A percentile compares a stretch with the other conserved stretches of the same genome.
Evolutionary conservation across 30 jellyfish, hydroid and myxozoan species (phyloP).

Genomic region (Mastigias papua): DNA sequence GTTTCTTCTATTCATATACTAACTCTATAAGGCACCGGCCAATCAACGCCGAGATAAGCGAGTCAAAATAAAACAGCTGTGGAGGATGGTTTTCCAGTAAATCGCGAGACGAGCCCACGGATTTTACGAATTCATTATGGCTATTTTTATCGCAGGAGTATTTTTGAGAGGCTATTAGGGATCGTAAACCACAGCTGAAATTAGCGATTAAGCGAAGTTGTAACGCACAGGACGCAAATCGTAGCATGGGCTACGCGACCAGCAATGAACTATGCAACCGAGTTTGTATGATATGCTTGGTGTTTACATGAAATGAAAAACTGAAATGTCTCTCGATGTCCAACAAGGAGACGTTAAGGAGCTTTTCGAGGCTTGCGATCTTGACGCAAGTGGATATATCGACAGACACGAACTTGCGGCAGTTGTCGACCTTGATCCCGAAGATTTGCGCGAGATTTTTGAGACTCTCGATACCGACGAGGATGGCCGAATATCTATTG

Average conservation of each 20-base stretch:
- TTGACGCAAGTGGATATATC: conserved; percentile 96
- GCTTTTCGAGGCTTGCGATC: conserved; percentile 87
- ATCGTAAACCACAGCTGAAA: neutral
- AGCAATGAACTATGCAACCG: neutral
- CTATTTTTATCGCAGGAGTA: neutral
- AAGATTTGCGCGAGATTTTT: conserved; percentile 81
- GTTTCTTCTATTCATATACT: conserved; percentile 57
- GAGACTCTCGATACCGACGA: conserved; percentile 81
- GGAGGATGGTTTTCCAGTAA: neutral
- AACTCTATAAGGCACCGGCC: conserved; percentile 41
- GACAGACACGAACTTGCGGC: conserved; percentile 98
- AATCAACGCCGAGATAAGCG: conserved; percentile 43
- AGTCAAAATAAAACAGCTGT: conserved; percentile 79
- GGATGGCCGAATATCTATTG: conserved; percentile 94
- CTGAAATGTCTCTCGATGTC: conserved; percentile 63
- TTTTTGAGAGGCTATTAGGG: neutral
- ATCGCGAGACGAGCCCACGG: conserved; percentile 21
- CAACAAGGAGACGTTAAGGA: conserved; percentile 74
- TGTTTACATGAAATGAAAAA: conserved; percentile 11
- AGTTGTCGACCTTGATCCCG: conserved; percentile 92
- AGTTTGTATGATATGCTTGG: neutral
- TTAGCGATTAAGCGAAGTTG: neutral
- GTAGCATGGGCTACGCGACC: neutral
- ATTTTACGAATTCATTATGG: conserved; percentile 7
- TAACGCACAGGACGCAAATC: neutral